These are phyloP conservation scores for Apotomis turbidana DNA, from an alignment of 2,888 invertebrate species.

Conservation along the genomic window DNA sequence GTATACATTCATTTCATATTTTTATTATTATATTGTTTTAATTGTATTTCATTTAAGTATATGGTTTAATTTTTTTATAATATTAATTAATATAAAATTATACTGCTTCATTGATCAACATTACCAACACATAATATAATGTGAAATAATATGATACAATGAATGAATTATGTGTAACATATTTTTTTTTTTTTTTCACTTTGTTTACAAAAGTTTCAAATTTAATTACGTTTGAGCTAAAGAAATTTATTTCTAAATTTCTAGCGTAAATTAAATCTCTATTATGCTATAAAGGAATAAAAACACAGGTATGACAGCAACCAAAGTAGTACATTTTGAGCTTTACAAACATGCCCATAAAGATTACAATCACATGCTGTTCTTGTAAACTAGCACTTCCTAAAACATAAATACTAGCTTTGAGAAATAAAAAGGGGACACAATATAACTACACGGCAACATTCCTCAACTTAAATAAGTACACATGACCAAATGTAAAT, in stretches of 20 bases:
- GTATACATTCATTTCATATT: too few species aligned
- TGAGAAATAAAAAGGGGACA: conserved; percentile 6
- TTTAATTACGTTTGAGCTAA: neutral
- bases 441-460: conserved; percentile 16
- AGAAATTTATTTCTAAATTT: neutral
- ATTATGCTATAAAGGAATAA: neutral
- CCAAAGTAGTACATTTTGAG: conserved; percentile 4
- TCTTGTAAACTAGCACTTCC: conserved; percentile 16
- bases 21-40: too few species aligned
- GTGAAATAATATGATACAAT: too few species aligned
- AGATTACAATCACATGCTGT: conserved; percentile 26
- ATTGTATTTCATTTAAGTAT: too few species aligned
- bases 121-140: too few species aligned
- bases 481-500: conserved; percentile 18
- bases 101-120: too few species aligned
- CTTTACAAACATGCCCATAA: conserved; percentile 23
- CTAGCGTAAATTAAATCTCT: neutral
- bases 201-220: neutral
- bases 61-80: too few species aligned
- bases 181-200: too few species aligned
- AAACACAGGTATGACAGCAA: neutral
- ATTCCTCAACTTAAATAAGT: conserved; percentile 16
- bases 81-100: too few species aligned
- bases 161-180: too few species aligned
- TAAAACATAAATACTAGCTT: conserved; percentile 12